Conservation (phyloP, 2,888 invertebrate genomes). For the Hylaea fasciaria region DNA sequence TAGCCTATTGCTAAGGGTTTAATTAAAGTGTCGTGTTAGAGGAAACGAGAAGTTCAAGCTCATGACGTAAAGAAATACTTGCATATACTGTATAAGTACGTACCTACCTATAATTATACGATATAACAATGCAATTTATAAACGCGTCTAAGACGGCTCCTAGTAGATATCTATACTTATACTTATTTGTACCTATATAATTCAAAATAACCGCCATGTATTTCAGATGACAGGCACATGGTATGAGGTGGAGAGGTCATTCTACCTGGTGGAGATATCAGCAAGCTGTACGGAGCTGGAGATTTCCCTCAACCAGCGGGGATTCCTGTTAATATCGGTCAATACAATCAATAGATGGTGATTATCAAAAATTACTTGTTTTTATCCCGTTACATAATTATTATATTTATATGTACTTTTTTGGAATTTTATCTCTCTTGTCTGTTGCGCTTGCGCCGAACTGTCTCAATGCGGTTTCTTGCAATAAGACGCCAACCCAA, state of each 20-base stretch:
- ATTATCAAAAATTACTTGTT: constrained; percentile 42
- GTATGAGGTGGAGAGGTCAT: constrained; percentile 91
- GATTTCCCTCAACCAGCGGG: constrained; percentile 81
- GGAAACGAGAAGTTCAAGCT: no score
- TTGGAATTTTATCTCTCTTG: neutral
- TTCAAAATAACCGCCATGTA: neutral
- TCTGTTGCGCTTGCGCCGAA: no score
- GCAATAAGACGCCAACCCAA: no score
- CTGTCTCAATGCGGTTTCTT: neutral
- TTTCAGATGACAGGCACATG: constrained; percentile 87
- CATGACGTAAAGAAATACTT: no score
- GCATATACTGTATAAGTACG: no score
- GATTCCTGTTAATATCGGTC: constrained; percentile 85
- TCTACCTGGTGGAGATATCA: constrained; percentile 89
- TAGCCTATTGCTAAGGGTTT: neutral
- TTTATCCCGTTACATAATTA: neutral
- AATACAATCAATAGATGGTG: constrained; percentile 88
- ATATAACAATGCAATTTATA: no score
- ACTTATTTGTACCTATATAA: no score
- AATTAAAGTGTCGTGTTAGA: no score
- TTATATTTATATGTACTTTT: neutral
- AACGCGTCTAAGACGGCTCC: no score
- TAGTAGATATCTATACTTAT: no score
- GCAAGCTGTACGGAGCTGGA: constrained; percentile 88
- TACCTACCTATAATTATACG: no score